Evolutionary conservation across 2,888 invertebrate genomes (phyloP).

Genomic region (Invenusta paracnida): DNA sequence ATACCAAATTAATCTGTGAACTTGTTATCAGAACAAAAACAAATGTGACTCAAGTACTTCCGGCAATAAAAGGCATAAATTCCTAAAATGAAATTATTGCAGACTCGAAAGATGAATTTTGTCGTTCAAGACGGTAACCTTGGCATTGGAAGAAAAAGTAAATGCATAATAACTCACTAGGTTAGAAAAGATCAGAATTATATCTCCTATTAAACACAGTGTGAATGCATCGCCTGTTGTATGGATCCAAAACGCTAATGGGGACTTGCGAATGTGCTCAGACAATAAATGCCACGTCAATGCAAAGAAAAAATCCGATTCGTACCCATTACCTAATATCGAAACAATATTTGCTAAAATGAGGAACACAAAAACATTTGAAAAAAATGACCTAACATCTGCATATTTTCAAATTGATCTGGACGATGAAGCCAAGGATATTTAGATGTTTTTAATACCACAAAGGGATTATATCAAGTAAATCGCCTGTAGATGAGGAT

Average conservation of each 20-base stretch:
- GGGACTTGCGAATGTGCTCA: constrained; percentile 30
- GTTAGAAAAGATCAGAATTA: background rate
- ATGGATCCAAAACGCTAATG: constrained; percentile 24
- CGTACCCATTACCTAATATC: constrained; percentile 32
- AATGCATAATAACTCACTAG: background rate
- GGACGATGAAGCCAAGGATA: constrained; percentile 14
- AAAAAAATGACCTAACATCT: background rate
- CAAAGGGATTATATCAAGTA: constrained; percentile 25
- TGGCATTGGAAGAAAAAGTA: background rate
- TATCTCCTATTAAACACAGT: background rate
- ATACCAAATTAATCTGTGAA: background rate
- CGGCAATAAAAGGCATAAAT: background rate
- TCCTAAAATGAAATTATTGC: background rate
- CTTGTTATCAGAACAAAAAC: background rate
- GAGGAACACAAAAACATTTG: background rate
- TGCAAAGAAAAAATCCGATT: constrained; percentile 33
- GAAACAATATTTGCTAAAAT: constrained; percentile 4
- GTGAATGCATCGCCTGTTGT: constrained; percentile 36
- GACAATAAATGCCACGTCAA: constrained; percentile 30
- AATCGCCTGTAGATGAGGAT: constrained; percentile 26
- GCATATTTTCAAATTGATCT: constrained; percentile 36
- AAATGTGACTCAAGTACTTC: background rate
- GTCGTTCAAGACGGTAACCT: background rate
- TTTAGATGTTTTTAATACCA: constrained; percentile 31
- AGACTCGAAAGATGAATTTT: background rate